These are phyloP conservation scores for Cinclus mexicanus DNA, from an alignment of 2,113 vertebrate species.

Conservation along the genomic window DNA sequence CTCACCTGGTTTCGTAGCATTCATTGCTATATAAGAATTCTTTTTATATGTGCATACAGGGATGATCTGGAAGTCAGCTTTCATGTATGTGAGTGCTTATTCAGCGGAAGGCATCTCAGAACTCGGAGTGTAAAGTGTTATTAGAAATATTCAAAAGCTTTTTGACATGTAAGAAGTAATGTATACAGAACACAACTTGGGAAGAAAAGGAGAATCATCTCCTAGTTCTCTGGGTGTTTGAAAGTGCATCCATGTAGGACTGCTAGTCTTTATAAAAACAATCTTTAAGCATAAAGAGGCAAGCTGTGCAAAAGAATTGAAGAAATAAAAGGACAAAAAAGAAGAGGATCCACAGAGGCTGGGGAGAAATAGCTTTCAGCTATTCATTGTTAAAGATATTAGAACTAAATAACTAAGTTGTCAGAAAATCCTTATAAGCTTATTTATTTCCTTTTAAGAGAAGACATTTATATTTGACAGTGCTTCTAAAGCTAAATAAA, in stretches of 20 bases:
- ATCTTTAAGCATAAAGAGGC: not conserved
- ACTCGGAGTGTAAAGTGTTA: not conserved
- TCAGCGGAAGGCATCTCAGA: not conserved
- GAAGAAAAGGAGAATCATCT: not conserved
- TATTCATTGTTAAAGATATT: not conserved
- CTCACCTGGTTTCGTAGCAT: not conserved
- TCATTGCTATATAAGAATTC: not conserved
- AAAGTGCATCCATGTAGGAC: not conserved
- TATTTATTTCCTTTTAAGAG: not conserved
- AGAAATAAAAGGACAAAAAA: not conserved
- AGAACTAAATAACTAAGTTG: not conserved
- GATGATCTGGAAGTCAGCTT: not conserved
- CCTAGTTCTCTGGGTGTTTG: not conserved
- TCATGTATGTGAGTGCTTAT: not conserved
- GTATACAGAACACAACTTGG: not conserved
- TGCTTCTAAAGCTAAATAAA: not conserved
- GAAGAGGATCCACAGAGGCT: not conserved
- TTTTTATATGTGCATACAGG: not conserved
- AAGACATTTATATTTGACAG: not conserved
- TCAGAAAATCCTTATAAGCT: not conserved
- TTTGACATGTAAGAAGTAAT: not conserved
- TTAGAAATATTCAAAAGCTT: not conserved
- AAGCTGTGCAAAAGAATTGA: not conserved
- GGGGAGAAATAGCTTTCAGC: not conserved
- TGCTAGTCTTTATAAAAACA: not conserved